Base-by-base conservation (phyloP, 2,797 vertebrate genomes). In the Alcedo atthis region DNA sequence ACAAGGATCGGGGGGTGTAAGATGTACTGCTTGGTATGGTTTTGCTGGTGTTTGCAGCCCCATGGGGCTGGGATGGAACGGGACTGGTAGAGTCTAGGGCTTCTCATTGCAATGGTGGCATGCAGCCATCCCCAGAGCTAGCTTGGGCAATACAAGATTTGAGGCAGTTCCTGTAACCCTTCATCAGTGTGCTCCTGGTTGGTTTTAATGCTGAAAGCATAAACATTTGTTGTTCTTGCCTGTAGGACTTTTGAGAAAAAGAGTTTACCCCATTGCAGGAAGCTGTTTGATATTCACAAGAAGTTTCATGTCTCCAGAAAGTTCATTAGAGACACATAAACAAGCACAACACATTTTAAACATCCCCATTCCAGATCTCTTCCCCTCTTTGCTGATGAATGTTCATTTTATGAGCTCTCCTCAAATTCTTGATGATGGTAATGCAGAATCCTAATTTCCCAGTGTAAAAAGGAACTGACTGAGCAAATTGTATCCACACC, bases 271-370 rank as follows among this genome's bases (percentile, higher is more conserved):
- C 4, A 1, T 16, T 67, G 20, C 80, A 9, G 33, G 40, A 48
- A 69, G 35, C 12, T n/a, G 10, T 6, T 69, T 28, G 22, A 68
- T 15, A 32, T 45, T 48, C 30, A 32, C 0, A 0, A 24, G 48
- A 71, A 26, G 12, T 30, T 42, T 63, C 10, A 5, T 35, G 9
- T 20, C 58, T 64, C 28, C 16, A 43, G 18, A 30, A 67, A 28
- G 28, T 37, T 66, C 10, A 19, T 57, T 49, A 67, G 51, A 81
- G 22, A 30, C 6, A n/a, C 35, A 40, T 26, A 35, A 76, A 48
- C 16, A 67, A 87, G 37, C 3, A 8, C 0, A 0, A 24, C 20
- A 46, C 5, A 16, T 46, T 87, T 76, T 32, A 74, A 88, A 76
- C 4, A n/a, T 11, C 11, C 9, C 8, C 6, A 5, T 49, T 63